These are phyloP conservation scores for Coelopa frigida DNA, from an alignment of 1,140 invertebrate species.

Conservation along the genomic window DNA sequence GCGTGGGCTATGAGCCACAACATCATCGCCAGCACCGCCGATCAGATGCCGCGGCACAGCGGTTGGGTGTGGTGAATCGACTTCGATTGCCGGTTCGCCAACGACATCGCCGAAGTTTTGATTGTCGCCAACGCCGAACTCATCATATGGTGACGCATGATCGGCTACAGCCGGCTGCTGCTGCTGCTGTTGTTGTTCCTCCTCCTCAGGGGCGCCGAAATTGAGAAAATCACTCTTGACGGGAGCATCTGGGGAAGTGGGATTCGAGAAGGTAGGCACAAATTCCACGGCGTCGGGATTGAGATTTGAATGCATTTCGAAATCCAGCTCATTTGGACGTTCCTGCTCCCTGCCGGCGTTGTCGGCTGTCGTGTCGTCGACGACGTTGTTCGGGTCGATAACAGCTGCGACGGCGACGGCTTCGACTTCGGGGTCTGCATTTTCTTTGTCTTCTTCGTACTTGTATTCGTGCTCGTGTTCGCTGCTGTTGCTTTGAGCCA, in stretches of 20 bases:
- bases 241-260: conserved; percentile 22
- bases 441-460: conserved; percentile 30
- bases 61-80: conserved; percentile 5
- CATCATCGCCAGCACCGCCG: conserved; percentile 21
- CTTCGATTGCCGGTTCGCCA: not conserved
- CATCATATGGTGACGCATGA: no score
- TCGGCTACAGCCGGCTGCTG: no score
- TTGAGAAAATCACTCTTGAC: conserved; percentile 7
- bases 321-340: not conserved
- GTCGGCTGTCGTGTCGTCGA: no score
- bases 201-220: no score
- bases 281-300: conserved; percentile 38
- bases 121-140: not conserved
- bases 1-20: conserved; percentile 36
- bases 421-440: conserved; percentile 15
- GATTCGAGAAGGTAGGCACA: conserved; percentile 33
- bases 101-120: not conserved
- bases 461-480: conserved; percentile 3
- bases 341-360: not conserved
- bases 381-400: not conserved
- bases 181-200: not conserved
- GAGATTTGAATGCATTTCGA: conserved; percentile 22
- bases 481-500: conserved; percentile 5
- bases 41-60: conserved; percentile 22
- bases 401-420: not conserved